Base-by-base conservation (phyloP, 1,140 invertebrate genomes). In the Heterodera schachtii region DNA sequence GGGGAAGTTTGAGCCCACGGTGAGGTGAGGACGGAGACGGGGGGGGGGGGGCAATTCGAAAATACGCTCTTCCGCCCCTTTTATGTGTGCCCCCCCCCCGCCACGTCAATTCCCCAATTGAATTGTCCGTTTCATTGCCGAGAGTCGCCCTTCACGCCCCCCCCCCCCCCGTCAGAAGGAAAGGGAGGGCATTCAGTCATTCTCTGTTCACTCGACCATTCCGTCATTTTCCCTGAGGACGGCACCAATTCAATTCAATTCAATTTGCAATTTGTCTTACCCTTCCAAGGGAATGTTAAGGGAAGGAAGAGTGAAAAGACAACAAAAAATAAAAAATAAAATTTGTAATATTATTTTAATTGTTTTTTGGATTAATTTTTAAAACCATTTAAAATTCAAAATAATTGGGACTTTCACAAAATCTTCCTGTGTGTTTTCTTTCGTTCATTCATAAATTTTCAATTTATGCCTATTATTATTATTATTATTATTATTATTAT, bases 101-200 rank as follows among this genome's bases (percentile, higher is more conserved):
- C 57, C 69, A 46, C 21, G 69, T 31, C 69, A 71, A 71, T 71
- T 71, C 69, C 69, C 69, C 69, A 71, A 71, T 71, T 71, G 69
- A 31, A 71, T 71, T 46, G 69, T 43, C 31, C 31, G 69, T 60
- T 11, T 46, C 31, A 46, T 31, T n/a, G 69, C 69, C 7, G 44
- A 46, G 21, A 71, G 16, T 31, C 69, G 21, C 69, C 69, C 69
- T 11, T 31, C 31, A 31, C 31, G 31, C 31, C 7, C 31, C 69
- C 69, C 31, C 21, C 57, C 57, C 57, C 57, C 1, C 57, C n/a
- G n/a, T n/a, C n/a, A n/a, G n/a, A n/a, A n/a, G n/a, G n/a, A n/a
- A n/a, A n/a, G n/a, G n/a, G 47, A 16, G 57, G 57, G 57, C 3
- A 16, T 11, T n/a, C n/a, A n/a, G n/a, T n/a, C n/a, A 60, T 60